Conservation (phyloP, 2,113 vertebrate genomes). For the Oncorhynchus tshawytscha region DNA sequence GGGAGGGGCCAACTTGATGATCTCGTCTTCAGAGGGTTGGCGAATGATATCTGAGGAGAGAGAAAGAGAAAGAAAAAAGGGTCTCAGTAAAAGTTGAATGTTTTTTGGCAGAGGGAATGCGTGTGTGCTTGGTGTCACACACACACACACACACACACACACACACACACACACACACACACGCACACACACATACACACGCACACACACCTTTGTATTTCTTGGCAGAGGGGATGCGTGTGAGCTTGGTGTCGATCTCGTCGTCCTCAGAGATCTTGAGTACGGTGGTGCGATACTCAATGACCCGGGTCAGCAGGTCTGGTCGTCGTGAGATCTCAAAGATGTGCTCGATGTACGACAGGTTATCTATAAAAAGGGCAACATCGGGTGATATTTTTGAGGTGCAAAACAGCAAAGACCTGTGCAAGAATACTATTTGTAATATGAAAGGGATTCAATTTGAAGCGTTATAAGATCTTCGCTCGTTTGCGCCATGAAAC, state of each 20-base stretch:
- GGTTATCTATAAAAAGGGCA: constrained; percentile 75
- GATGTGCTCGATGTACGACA: constrained; percentile 93
- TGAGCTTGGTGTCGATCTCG: constrained; percentile 93
- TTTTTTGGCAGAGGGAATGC: neutral
- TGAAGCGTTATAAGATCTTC: too few species aligned
- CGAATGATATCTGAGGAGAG: constrained; percentile 85
- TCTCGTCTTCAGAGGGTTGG: constrained; percentile 93
- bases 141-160: constrained; percentile 29
- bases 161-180: neutral
- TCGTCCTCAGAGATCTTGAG: constrained; percentile 94
- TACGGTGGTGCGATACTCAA: constrained; percentile 92
- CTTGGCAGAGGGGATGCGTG: constrained; percentile 93
- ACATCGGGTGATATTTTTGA: neutral
- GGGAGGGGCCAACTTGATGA: constrained; percentile 92
- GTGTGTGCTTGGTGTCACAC: neutral
- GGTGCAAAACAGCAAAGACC: neutral
- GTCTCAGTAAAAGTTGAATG: too few species aligned
- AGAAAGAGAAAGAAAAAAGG: neutral
- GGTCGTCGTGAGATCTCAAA: constrained; percentile 93
- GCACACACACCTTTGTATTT: constrained; percentile 89
- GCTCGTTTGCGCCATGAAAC: too few species aligned
- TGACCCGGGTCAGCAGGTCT: constrained; percentile 88
- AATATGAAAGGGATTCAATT: too few species aligned
- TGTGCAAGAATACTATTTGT: neutral
- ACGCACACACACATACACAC: neutral